Percentiles rank a stretch among this genome's conserved stretches.
Evolutionary conservation across 2,797 vertebrate species (phyloP).

Genomic region (Scleropages formosus): DNA sequence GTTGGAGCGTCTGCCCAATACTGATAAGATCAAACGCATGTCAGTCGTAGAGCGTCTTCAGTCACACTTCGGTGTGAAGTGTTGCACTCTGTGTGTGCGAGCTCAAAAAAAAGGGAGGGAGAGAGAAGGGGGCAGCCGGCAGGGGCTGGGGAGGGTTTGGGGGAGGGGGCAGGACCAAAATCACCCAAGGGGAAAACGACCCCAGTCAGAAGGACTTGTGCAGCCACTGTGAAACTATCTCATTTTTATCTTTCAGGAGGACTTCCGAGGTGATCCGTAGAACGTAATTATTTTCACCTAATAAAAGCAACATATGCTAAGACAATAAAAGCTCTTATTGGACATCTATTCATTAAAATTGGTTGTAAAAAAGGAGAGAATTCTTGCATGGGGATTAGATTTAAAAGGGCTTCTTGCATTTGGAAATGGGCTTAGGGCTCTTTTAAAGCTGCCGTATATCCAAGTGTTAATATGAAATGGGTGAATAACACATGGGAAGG

Average conservation of each 20-base stretch:
- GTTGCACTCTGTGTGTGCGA: constrained; percentile 32
- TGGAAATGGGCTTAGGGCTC: constrained; percentile 70
- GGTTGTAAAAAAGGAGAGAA: constrained; percentile 73
- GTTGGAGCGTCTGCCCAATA: constrained; percentile 60
- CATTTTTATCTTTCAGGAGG: constrained; percentile 94
- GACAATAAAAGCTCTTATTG: constrained; percentile 99
- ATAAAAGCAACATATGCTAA: constrained; percentile 99
- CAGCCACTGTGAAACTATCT: constrained; percentile 99
- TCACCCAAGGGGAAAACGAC: constrained; percentile 95
- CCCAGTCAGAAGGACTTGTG: constrained; percentile 94
- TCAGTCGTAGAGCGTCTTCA: constrained; percentile 83
- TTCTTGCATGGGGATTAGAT: constrained; percentile 70
- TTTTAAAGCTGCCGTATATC: constrained; percentile 65
- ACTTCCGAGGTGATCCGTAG: constrained; percentile 97
- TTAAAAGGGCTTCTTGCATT: constrained; percentile 71
- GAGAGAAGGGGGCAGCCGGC: constrained; percentile 35
- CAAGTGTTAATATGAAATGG: constrained; percentile 69
- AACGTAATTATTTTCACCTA: constrained; percentile 99
- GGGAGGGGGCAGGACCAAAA: constrained; percentile 72
- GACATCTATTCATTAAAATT: constrained; percentile 89
- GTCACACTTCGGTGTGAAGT: constrained; percentile 86
- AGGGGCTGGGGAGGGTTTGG: constrained; percentile 43
- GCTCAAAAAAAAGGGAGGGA: constrained; percentile 28
- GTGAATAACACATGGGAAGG: constrained; percentile 76
- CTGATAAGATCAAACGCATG: constrained; percentile 86